These are phyloP conservation scores for Ochotona princeps DNA, from an alignment of 2,113 vertebrate species.

Conservation along the genomic window DNA sequence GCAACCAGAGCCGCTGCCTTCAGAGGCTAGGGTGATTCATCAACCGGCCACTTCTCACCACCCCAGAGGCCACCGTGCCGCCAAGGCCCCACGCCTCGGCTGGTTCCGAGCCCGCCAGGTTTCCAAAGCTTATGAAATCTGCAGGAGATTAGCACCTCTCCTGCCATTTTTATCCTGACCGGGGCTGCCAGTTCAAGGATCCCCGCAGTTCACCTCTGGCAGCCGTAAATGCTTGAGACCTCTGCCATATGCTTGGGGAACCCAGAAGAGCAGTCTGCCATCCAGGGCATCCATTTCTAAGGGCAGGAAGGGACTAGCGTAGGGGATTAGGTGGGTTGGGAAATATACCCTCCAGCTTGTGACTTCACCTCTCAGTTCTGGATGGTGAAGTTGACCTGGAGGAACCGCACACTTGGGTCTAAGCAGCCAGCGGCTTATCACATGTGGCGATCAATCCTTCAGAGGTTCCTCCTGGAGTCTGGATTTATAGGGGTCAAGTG, in stretches of 20 bases:
- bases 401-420: conserved; percentile 75
- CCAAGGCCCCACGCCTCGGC: neutral
- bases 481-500: conserved; percentile 75
- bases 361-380: conserved; percentile 70
- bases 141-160: conserved; percentile 73
- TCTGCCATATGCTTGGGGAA: neutral
- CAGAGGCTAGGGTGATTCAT: neutral
- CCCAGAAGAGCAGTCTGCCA: conserved; percentile 14
- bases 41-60: neutral
- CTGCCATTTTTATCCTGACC: conserved; percentile 62
- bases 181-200: neutral
- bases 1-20: neutral
- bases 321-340: neutral
- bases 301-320: neutral
- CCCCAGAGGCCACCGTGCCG: no score
- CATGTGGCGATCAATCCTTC: conserved; percentile 78
- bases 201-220: conserved; percentile 11
- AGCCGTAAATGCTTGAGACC: neutral
- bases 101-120: conserved; percentile 73
- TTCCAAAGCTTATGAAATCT: conserved; percentile 59
- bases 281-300: conserved; percentile 4
- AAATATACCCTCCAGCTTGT: conserved; percentile 47
- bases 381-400: conserved; percentile 74
- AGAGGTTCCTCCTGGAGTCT: conserved; percentile 73
- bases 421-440: conserved; percentile 78